Conservation (phyloP, 2,797 vertebrate genomes). For the Zenarchopterus dispar region DNA sequence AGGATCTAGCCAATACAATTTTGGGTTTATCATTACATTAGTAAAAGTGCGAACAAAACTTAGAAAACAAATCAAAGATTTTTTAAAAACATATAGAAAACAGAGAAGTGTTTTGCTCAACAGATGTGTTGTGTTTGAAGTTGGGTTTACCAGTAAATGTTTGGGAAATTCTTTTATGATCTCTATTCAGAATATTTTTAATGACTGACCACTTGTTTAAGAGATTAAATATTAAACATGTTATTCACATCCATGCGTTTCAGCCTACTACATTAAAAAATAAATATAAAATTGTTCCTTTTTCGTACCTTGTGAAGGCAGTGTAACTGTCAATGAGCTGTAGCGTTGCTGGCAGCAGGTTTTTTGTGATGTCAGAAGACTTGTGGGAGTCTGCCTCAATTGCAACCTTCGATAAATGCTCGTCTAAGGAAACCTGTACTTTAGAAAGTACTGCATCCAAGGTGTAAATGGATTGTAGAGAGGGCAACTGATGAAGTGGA, state of each 20-base stretch:
- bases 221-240: neutral
- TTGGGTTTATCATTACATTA: conserved; percentile 4
- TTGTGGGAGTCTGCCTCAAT: conserved; percentile 91
- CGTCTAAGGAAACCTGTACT: conserved; percentile 97
- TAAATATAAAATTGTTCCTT: neutral
- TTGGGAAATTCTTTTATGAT: no score
- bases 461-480: conserved; percentile 95
- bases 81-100: no score
- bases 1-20: conserved; percentile 82
- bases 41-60: neutral
- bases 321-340: conserved; percentile 95
- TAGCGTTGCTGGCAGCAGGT: conserved; percentile 92
- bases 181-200: no score
- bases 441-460: conserved; percentile 97
- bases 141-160: no score
- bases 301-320: conserved; percentile 89
- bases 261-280: neutral
- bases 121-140: no score
- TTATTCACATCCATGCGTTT: neutral
- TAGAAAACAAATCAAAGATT: neutral
- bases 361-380: conserved; percentile 94
- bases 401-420: conserved; percentile 95
- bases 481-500: conserved; percentile 92
- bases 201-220: no score
- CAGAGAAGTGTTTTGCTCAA: no score